Evolutionary conservation across 2,888 invertebrate genomes (phyloP), one percentile per base, ranked within the genome.

Genomic region (Cephus rjabovi): DNA sequence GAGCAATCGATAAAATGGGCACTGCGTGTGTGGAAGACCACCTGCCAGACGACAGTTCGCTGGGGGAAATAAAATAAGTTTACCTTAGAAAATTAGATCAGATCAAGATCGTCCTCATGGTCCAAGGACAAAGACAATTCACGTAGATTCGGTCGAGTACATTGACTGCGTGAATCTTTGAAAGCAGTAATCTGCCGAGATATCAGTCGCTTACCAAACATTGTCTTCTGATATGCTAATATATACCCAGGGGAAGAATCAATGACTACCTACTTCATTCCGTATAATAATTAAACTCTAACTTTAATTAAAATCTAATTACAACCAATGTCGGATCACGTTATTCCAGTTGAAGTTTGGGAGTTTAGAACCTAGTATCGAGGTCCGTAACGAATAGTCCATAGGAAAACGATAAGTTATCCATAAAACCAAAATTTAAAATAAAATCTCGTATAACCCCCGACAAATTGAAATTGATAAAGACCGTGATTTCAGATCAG

Each of bases 1-100:
- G 79, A 79, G 79, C 81, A 84, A 84, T 85, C 83, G 82, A 85
- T 85, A 84, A 79, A 78, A 76, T 79, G 11, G 71, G 71, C 71
- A 71, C 71, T 15, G 34, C 71, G 34, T 34, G 71, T 31, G 71
- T 71, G 71, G 31, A 71, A 34, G 31, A 71, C 71, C 31, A 71
- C 71, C 71, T 31, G 71, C 71, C 9, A 34, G 71, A 31, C 6
- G 31, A 71, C 71, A 34, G 34, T 33, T 71, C 9, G 71, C 71
- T 31, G 34, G 34, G 31, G 4, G 33, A 34, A 31, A 34, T 31
- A 31, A 33, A 71, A 4, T 15, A 71, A 12, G 3, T 71, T 71
- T 71, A 71, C 71, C 71, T 71, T 71, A 71, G 56, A 71, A 71
- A 71, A 71, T 71, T 71, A 71, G 71, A 71, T 71, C 71, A 71